Evolutionary conservation across 2,113 vertebrate species (phyloP).

Genomic region (Syngnathus scovelli): DNA sequence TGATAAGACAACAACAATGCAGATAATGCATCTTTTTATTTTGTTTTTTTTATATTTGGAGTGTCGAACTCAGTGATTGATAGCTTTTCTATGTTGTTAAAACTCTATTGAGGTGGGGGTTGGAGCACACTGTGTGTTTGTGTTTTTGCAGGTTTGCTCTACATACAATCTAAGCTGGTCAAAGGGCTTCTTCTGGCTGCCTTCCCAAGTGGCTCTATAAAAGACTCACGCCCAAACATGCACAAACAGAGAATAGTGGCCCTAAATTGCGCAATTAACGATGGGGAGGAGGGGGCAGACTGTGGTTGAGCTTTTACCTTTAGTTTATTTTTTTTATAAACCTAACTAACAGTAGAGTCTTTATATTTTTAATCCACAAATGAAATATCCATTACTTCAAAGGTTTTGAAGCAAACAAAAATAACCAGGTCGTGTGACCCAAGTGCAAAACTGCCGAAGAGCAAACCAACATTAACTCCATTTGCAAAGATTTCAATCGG

Average conservation of each 20-base stretch:
- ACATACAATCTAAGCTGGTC: slow-evolving; percentile 1
- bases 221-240: not conserved
- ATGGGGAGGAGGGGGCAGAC: no score
- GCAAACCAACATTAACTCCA: no score
- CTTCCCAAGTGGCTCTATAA: not conserved
- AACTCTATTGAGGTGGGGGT: not conserved
- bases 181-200: not conserved
- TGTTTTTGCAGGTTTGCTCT: not conserved
- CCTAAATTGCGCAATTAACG: not conserved
- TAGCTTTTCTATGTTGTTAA: not conserved
- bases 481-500: no score
- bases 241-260: not conserved
- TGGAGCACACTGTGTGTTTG: not conserved
- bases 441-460: no score
- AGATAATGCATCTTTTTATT: no score
- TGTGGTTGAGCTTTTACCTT: not conserved
- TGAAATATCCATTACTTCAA: no score
- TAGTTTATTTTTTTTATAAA: no score
- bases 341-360: no score
- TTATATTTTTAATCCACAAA: no score
- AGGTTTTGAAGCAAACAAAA: no score
- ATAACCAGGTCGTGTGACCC: no score
- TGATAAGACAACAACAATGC: not conserved
- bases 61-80: not conserved
- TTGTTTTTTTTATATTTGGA: not conserved